Evolutionary conservation across 2,797 vertebrate species (phyloP).

Genomic region (Sitta carolinensis): DNA sequence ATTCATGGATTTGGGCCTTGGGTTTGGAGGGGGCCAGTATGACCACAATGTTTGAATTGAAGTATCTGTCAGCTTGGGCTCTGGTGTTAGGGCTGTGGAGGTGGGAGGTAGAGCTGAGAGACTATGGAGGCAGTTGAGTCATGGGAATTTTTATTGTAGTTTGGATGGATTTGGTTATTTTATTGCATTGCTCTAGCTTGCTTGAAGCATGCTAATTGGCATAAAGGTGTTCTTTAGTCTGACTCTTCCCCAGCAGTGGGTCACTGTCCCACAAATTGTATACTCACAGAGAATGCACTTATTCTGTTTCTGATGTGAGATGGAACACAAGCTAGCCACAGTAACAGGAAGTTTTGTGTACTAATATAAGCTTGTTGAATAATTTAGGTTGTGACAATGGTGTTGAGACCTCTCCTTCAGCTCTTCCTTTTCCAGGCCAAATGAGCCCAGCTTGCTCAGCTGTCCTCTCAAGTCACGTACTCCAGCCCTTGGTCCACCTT

Average conservation of each 20-base stretch:
- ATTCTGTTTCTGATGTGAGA: background rate
- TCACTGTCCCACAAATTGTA: background rate
- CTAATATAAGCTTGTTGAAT: background rate
- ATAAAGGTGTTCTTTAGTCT: background rate
- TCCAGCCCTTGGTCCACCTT: constrained; percentile 26
- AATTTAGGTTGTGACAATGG: background rate
- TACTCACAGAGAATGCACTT: background rate
- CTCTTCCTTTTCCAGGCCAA: background rate
- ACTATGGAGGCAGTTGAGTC: background rate
- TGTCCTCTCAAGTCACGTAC: constrained; percentile 9
- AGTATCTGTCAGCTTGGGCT: background rate
- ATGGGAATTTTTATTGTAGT: constrained; percentile 43
- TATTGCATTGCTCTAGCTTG: constrained; percentile 16
- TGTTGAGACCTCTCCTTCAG: background rate
- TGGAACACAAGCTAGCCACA: background rate
- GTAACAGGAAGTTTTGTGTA: background rate
- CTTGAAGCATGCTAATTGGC: background rate
- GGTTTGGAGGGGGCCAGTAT: background rate
- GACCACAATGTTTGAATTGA: constrained; percentile 41
- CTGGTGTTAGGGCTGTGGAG: background rate
- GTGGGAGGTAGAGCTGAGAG: constrained; percentile 37
- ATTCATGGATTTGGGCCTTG: constrained; percentile 16
- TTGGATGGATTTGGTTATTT: constrained; percentile 59
- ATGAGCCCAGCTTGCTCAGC: background rate
- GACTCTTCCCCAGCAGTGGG: background rate